phyloP scores from a whole-genome alignment of 2,797 vertebrate species.

The Acanthurus leucopareius region DNA sequence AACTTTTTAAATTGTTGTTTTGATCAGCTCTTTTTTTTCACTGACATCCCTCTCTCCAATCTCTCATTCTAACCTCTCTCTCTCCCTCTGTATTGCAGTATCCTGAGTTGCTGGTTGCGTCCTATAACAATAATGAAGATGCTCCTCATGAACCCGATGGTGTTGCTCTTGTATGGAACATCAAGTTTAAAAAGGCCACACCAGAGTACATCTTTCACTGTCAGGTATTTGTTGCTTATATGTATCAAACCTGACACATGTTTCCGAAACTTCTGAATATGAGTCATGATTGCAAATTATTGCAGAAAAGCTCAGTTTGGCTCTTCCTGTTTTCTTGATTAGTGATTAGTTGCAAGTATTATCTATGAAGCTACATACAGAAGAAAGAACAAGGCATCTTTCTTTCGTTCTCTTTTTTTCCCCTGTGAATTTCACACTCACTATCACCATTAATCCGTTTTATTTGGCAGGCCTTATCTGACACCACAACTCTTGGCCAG shows the following conservation, averaged over 20 bases:
- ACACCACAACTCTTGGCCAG: not conserved
- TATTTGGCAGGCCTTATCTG: no score
- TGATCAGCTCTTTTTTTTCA: not conserved
- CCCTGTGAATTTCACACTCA: no score
- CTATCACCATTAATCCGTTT: no score
- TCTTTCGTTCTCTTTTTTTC: no score
- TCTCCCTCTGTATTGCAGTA: constrained; percentile 84
- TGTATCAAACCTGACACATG: not conserved
- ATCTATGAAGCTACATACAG: no score
- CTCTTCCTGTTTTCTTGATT: no score
- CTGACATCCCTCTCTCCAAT: constrained; percentile 9
- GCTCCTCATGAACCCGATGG: constrained; percentile 97
- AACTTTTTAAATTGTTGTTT: not conserved
- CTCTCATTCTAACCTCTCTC: not conserved
- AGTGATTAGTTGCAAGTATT: not conserved
- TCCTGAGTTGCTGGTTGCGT: constrained; percentile 96
- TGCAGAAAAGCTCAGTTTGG: no score
- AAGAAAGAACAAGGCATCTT: no score
- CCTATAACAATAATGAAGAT: constrained; percentile 98
- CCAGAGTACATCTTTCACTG: constrained; percentile 98
- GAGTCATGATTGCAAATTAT: not conserved
- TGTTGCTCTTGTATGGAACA: constrained; percentile 97
- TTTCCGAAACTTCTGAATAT: not conserved
- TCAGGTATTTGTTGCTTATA: constrained; percentile 91
- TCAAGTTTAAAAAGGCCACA: constrained; percentile 98